Conservation (phyloP, 2,797 vertebrate genomes). For the Acrossocheilus fasciatus region DNA sequence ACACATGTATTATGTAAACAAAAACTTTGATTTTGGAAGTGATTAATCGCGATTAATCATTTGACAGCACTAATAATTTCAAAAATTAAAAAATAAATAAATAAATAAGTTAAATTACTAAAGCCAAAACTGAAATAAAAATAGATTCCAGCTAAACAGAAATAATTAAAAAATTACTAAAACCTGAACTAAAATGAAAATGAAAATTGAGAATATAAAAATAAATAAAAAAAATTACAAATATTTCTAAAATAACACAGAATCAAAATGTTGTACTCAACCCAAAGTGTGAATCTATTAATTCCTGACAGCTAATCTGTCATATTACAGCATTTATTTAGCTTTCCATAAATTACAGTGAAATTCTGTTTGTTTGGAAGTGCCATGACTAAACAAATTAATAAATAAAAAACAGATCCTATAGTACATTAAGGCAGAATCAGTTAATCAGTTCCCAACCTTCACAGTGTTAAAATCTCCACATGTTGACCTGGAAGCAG, state of each 20-base stretch:
- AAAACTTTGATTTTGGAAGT: no score
- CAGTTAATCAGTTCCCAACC: background rate
- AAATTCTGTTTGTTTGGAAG: background rate
- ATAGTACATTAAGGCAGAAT: background rate
- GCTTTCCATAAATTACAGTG: background rate
- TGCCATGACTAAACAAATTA: background rate
- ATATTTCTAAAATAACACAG: background rate
- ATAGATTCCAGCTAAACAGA: background rate
- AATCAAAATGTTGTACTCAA: background rate
- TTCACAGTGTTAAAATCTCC: slow-evolving; percentile 10
- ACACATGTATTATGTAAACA: no score
- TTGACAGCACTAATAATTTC: no score
- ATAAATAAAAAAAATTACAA: background rate
- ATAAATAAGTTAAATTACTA: background rate
- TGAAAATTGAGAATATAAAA: background rate
- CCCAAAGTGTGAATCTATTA: background rate
- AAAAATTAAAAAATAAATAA: background rate
- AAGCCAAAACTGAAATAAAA: background rate
- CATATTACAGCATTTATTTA: background rate
- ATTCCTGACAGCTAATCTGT: background rate
- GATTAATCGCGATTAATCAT: no score
- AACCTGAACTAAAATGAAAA: background rate
- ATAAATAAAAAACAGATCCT: background rate
- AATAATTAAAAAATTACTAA: background rate
- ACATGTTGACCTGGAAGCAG: slow-evolving; percentile 3